Conservation (phyloP, 2,113 vertebrate species). For the Notechis scutatus region DNA sequence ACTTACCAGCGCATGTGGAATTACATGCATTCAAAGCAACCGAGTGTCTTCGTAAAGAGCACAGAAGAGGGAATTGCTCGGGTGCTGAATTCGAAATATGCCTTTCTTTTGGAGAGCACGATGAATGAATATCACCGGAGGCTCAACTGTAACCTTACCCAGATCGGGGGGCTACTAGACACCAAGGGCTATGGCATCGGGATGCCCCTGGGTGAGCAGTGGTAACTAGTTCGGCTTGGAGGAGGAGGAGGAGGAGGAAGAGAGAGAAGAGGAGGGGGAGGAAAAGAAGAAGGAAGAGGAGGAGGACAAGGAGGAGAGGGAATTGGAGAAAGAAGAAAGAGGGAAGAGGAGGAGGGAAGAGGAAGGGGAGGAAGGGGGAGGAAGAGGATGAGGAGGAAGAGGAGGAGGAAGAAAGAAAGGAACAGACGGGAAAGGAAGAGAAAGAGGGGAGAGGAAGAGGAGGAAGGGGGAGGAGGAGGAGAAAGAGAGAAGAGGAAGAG, state of each 20-base stretch:
- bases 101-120: conserved; percentile 88
- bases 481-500: no score
- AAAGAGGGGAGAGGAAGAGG: no score
- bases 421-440: no score
- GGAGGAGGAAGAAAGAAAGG: no score
- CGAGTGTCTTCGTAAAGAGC: conserved; percentile 90
- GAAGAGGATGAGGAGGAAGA: no score
- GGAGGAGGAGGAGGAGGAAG: neutral
- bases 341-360: neutral
- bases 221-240: neutral
- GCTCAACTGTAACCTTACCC: conserved; percentile 90
- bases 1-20: conserved; percentile 94
- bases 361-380: no score
- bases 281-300: no score
- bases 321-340: neutral
- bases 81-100: conserved; percentile 86
- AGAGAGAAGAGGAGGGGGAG: neutral
- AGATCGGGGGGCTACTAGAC: conserved; percentile 87
- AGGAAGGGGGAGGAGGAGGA: no score
- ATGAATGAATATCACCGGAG: conserved; percentile 91
- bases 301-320: neutral
- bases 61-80: conserved; percentile 88
- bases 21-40: conserved; percentile 91
- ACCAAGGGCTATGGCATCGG: conserved; percentile 93
- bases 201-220: conserved; percentile 82